Percentiles rank a stretch among this genome's conserved stretches.
Conservation (phyloP, 1,140 invertebrate genomes). For the Orchesella cincta region DNA sequence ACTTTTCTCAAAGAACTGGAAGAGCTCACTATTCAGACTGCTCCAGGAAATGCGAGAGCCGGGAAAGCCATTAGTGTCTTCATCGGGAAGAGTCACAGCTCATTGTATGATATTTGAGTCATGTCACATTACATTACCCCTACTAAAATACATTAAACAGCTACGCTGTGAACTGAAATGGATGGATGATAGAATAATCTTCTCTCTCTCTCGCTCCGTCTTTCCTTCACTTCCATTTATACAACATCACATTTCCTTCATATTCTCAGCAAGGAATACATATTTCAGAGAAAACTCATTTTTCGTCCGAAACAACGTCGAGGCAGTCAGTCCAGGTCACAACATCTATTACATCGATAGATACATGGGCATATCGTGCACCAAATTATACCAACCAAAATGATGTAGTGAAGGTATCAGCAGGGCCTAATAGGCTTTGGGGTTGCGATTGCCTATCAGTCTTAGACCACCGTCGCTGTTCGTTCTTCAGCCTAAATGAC, state of each 20-base stretch:
- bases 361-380: too few species aligned
- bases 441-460: too few species aligned
- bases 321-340: too few species aligned
- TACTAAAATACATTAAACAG: background rate
- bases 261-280: too few species aligned
- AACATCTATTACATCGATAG: too few species aligned
- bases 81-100: constrained; percentile 21
- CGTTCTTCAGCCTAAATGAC: too few species aligned
- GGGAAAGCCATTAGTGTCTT: constrained; percentile 23
- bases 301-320: too few species aligned
- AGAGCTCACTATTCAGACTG: background rate
- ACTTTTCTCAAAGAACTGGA: background rate
- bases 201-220: background rate
- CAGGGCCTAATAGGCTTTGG: too few species aligned
- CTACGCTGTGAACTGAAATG: background rate
- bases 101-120: constrained; percentile 28
- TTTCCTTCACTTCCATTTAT: background rate
- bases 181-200: constrained; percentile 16
- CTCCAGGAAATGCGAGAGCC: constrained; percentile 14
- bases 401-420: too few species aligned
- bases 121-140: constrained; percentile 22
- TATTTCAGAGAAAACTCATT: too few species aligned
- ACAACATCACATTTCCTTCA: background rate
- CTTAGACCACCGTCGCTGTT: too few species aligned
- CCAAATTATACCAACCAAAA: too few species aligned